These are phyloP conservation scores for Poeciliopsis paucimaculata DNA, from an alignment of 2,797 vertebrate genomes.

Conservation along the genomic window DNA sequence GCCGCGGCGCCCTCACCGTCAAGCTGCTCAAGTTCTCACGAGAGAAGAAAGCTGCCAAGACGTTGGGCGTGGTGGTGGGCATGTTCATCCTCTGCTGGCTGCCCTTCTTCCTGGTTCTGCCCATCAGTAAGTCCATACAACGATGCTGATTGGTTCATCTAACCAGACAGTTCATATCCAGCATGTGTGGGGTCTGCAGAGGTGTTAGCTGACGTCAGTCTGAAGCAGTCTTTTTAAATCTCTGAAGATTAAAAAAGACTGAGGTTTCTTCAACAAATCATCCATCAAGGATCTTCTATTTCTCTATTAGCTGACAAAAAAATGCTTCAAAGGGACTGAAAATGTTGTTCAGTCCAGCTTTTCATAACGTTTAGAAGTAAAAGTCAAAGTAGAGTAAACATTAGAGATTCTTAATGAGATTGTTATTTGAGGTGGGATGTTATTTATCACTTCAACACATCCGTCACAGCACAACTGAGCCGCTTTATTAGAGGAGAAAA, in stretches of 20 bases:
- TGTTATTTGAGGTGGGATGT: not conserved
- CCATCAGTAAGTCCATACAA: conserved; percentile 83
- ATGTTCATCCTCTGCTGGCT: conserved; percentile 98
- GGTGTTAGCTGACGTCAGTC: not conserved
- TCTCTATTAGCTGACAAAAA: not conserved
- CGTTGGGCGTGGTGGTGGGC: conserved; percentile 93
- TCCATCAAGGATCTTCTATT: not conserved
- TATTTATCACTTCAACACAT: not conserved
- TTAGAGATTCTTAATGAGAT: not conserved
- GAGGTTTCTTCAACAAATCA: not conserved
- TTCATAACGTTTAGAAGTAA: not conserved
- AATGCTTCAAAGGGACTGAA: not conserved
- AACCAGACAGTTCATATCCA: not conserved
- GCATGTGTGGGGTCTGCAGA: not conserved
- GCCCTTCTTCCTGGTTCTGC: conserved; percentile 94
- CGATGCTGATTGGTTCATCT: too few relatives aligned
- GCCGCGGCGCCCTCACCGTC: conserved; percentile 86
- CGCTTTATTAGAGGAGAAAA: not conserved
- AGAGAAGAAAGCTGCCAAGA: conserved; percentile 98
- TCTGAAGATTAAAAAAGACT: not conserved
- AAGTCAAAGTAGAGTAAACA: not conserved
- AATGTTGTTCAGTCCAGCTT: not conserved
- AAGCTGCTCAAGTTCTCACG: conserved; percentile 95
- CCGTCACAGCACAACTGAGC: not conserved
- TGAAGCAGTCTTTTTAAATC: not conserved